Evolutionary conservation across 2,113 vertebrate genomes (phyloP), one percentile per base, ranked within the genome.

Genomic region (Labeo catla): DNA sequence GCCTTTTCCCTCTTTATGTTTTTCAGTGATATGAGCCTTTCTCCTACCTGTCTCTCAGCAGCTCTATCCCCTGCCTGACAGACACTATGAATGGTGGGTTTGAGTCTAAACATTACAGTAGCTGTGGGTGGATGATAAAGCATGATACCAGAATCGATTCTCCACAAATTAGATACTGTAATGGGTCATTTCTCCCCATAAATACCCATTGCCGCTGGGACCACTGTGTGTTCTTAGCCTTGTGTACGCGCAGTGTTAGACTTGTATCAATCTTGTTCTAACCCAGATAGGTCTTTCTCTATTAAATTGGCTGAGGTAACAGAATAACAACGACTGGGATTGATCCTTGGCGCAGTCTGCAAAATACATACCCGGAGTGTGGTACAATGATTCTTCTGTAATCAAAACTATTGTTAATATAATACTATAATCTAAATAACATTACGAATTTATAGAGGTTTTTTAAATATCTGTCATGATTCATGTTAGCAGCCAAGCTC

Each of bases 121-220:
- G 79, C 84, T 74, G 52, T 70, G 87, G 92, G 90, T 90, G 84
- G 90, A 93, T 91, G 92, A 88, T 89, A 86, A 87, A 85, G 82
- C 19, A 34, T 86, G 86, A 91, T 88, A 88, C 84, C 66, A 59
- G 87, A 92, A 93, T 93, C 89, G 90, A 91, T 92, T 91, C 50
- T 65, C 90, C 86, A 89, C 90, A 92, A 93, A 95, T 94, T 91
- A 95, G 90, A 90, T 92, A 88, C 90, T 91, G 93, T 89, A 91
- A 92, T 91, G 92, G 90, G 87, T 94, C 87, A 93, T 93, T 94
- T 94, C 89, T 90, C 86, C 86, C 89, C 88, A 91, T 92, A 93
- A 93, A 93, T 90, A 91, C 87, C 45, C 84, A 87, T 70, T 76
- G 88, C 89, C 50, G 43, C 59, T 3, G 90, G 87, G 91, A 90